Evolutionary conservation across 1,140 invertebrate species (phyloP).

Genomic region (Parasteatoda tepidariorum): DNA sequence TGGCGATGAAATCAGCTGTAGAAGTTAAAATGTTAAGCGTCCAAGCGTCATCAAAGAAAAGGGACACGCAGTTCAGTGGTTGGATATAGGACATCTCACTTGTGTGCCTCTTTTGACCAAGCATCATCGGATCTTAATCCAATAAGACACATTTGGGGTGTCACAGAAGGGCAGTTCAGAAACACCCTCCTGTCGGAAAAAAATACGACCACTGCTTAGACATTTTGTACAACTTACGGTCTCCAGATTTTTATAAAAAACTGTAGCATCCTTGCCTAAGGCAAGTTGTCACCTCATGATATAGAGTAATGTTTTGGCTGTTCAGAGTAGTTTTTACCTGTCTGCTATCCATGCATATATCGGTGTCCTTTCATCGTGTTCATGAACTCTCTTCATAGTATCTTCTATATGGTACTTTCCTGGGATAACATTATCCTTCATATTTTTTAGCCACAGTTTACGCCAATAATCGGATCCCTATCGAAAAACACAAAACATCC

Average conservation of each 20-base stretch:
- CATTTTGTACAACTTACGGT: too few species aligned
- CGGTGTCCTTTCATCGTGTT: neutral
- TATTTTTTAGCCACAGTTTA: neutral
- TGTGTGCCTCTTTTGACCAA: too few species aligned
- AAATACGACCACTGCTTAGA: too few species aligned
- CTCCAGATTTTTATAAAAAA: too few species aligned
- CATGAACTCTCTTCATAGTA: slow-evolving; percentile 17
- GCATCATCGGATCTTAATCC: too few species aligned
- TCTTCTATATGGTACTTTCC: slow-evolving; percentile 17
- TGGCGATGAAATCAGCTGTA: neutral
- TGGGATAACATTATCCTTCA: slow-evolving; percentile 10
- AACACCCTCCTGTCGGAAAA: too few species aligned
- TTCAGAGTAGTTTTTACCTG: neutral
- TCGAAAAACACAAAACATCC: neutral
- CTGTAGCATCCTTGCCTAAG: too few species aligned
- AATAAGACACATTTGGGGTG: too few species aligned
- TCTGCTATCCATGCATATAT: slow-evolving; percentile 36
- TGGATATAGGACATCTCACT: too few species aligned
- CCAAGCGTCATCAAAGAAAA: neutral
- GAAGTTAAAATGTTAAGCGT: neutral
- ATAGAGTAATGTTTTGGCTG: too few species aligned
- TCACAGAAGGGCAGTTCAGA: too few species aligned
- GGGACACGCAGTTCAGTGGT: neutral
- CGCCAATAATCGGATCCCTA: slow-evolving; percentile 12
- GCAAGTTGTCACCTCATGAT: too few species aligned